Base-by-base conservation (phyloP, 2,888 invertebrate genomes). In the Monoplex corrugatus region DNA sequence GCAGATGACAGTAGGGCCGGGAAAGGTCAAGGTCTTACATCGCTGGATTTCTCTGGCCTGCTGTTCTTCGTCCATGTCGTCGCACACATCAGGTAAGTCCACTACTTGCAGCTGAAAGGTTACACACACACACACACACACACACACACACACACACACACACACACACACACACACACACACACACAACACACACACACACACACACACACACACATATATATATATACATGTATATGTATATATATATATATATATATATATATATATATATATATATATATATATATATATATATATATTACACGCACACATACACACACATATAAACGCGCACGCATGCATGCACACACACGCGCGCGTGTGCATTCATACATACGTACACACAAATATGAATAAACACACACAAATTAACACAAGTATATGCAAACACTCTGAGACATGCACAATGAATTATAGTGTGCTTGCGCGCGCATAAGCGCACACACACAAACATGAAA, bases 21-120 rank as follows among this genome's bases (percentile, higher is more conserved):
- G 78, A 78, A 38, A 78, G 78, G 78, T 78, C 78, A 78, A 40
- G 78, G 38, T 40, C 78, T 38, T 13, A 23, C 78, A 78, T 19
- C 1, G 78, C 16, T 35, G 78, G 78, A 78, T 40, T 78, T 78
- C 78, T 32, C 8, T 72, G 6, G 0, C 19, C 2, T 10, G 38
- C 40, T 2, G 40, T 16, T 38, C 16, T 2, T 35, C 32, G 78
- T 78, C 5, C 5, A n/a, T 32, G n/a, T 19, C 19, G 2, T 40
- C 19, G 38, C 78, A 78, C 23, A 78, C 78, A 23, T 78, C 78
- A 5, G 78, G 78, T 2, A 78, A 16, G 16, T 78, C 78, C 23
- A 78, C 78, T 13, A 78, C 78, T 23, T 78, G 78, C 38, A 78
- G 38, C 78, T 78, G 78, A 72, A 57, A 28, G 2, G 16, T 1